Evolutionary conservation across 1,140 invertebrate genomes (phyloP).

Genomic region (Habropoda laboriosa): DNA sequence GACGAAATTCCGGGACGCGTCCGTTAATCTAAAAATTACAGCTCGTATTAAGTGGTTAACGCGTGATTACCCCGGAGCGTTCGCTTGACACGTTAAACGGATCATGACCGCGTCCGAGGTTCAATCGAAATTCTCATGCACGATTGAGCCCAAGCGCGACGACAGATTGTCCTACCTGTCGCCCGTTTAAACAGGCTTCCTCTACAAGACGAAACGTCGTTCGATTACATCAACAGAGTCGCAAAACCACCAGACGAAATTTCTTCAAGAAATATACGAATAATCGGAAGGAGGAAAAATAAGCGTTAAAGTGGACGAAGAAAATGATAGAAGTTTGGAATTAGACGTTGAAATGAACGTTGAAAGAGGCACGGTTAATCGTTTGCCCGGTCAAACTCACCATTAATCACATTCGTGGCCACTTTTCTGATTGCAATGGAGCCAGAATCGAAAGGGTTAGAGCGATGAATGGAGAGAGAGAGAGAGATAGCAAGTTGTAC

Average conservation of each 20-base stretch:
- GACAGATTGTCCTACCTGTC: slow-evolving; percentile 47
- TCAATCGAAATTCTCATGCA: slow-evolving; percentile 49
- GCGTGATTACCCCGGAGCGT: slow-evolving; percentile 29
- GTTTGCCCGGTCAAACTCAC: not conserved
- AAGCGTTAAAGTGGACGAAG: not conserved
- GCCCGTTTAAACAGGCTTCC: slow-evolving; percentile 30
- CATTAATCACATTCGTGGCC: slow-evolving; percentile 34
- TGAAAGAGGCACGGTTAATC: not conserved
- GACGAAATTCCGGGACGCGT: not conserved
- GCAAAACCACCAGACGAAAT: not conserved
- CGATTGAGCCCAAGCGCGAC: slow-evolving; percentile 23
- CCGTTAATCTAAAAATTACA: slow-evolving; percentile 44
- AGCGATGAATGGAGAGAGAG: not conserved
- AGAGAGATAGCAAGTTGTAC: not conserved
- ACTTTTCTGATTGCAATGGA: slow-evolving; percentile 32
- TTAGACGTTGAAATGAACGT: too few species aligned
- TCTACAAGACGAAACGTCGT: not conserved
- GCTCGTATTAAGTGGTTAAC: slow-evolving; percentile 39
- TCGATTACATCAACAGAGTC: not conserved
- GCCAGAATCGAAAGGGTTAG: not conserved
- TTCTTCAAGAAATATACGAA: not conserved
- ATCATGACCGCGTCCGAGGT: slow-evolving; percentile 27
- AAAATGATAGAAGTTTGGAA: too few species aligned
- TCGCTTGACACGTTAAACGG: slow-evolving; percentile 40
- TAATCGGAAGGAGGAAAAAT: not conserved